Conservation (phyloP, 2,113 vertebrate species). For the Saimiri boliviensis region DNA sequence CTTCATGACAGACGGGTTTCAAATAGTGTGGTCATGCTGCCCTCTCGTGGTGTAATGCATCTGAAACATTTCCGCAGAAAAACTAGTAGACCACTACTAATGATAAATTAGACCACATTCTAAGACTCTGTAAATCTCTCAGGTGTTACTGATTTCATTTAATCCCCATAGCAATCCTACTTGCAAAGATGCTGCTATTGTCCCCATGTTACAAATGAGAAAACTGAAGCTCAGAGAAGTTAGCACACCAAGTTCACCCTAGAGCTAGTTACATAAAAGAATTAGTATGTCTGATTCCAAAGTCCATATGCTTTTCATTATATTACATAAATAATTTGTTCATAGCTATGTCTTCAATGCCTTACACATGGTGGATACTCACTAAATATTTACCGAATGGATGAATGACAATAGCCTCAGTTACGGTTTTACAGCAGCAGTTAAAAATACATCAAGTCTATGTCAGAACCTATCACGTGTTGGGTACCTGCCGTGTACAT, state of each 20-base stretch:
- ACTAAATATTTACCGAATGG: not conserved
- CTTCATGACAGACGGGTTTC: not conserved
- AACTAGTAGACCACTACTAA: not conserved
- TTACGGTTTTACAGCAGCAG: not conserved
- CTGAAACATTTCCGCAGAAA: not conserved
- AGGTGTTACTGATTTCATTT: not conserved
- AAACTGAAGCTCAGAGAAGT: not conserved
- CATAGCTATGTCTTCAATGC: not conserved
- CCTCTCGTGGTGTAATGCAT: constrained; percentile 49
- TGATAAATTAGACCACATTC: not conserved
- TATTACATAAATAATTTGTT: not conserved
- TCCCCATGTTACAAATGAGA: not conserved
- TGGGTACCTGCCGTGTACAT: not conserved
- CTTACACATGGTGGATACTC: not conserved
- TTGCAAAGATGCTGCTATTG: not conserved
- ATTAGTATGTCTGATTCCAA: not conserved
- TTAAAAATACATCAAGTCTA: not conserved
- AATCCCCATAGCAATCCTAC: not conserved
- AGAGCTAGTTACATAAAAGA: not conserved
- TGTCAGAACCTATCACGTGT: not conserved
- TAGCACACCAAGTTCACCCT: not conserved
- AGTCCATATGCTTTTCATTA: not conserved
- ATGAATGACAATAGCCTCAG: not conserved
- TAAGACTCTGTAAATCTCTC: not conserved
- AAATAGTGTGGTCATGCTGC: constrained; percentile 29